Evolutionary conservation across 2,113 vertebrate species (phyloP), one percentile per base, ranked within the genome.

Genomic region (Mastomys coucha): DNA sequence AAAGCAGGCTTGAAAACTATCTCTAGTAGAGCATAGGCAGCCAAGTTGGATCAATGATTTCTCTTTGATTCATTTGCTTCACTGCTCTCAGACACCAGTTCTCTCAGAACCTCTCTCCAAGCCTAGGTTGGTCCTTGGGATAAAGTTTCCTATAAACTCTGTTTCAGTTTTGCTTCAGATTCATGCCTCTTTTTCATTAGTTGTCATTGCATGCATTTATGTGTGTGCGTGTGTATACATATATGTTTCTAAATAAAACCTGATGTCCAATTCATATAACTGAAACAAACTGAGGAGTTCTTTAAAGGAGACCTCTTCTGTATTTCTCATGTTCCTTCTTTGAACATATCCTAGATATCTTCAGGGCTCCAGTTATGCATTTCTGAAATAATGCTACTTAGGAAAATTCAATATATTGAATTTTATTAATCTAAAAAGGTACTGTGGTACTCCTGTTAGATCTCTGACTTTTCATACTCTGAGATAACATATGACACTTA

Each of bases 361-460:
- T 94, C 60, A 89, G 45, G 58, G 70, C 33, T 42, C 5, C 28
- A 70, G 75, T 53, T 87, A 56, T 88, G 45, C 60, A 56, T 89
- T 91, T 89, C 24, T 88, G 7, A 78, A 78, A 73, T 89, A 16
- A 69, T 82, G 1, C 16, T 42, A 33, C 53, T 49, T 93, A 94
- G 69, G 10, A 95, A 2, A 90, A 78, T 92, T 92, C 26, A 84
- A 53, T 39, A n/a, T 31, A 33, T 7, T 76, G 6, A 89, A 89
- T 77, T 89, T 94, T 91, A 77, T 86, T 92, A 77, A 53, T 93
- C 10, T 28, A 58, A 75, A 95, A 93, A 93, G 9, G 56, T 28
- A 65, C n/a, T 92, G 1, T 87, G 49, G 90, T 0, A 81, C 14
- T 7, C 72, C 45, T 77, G 39, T 93, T n/a, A 63, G 17, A 76